Conservation (phyloP, 2,113 vertebrate species). For the Phalacrocorax pelagicus region DNA sequence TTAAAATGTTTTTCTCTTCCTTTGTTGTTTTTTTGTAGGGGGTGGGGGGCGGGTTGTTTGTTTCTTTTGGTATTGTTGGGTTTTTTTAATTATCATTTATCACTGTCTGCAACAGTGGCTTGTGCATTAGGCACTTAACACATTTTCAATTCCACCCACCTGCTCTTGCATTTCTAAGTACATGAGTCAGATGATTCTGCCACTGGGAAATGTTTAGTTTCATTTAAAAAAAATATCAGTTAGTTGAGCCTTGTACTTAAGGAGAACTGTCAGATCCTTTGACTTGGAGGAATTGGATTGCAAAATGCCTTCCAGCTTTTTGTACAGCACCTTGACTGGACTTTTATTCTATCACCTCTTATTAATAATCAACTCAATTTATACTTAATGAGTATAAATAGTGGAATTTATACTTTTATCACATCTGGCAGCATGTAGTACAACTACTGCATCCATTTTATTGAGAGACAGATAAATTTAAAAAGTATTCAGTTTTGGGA, state of each 20-base stretch:
- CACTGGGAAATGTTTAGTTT: neutral
- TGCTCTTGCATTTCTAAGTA: neutral
- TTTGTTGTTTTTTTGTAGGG: neutral
- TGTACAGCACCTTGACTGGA: neutral
- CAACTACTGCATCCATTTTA: neutral
- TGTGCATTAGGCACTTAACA: neutral
- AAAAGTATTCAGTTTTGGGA: neutral
- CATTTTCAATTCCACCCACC: neutral
- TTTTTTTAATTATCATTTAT: neutral
- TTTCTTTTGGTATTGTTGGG: neutral
- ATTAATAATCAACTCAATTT: neutral
- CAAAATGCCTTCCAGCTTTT: neutral
- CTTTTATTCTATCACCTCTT: neutral
- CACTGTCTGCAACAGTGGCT: neutral
- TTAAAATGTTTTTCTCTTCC: neutral
- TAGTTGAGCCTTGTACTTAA: neutral
- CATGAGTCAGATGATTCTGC: neutral
- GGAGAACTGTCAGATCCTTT: neutral
- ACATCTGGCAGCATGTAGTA: neutral
- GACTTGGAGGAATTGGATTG: neutral
- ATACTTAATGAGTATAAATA: neutral
- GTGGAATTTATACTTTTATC: neutral
- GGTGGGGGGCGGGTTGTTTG: accelerated
- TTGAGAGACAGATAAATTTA: neutral
- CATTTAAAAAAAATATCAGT: neutral